Conservation (phyloP, 2,797 vertebrate species). For the Myripristis murdjan region DNA sequence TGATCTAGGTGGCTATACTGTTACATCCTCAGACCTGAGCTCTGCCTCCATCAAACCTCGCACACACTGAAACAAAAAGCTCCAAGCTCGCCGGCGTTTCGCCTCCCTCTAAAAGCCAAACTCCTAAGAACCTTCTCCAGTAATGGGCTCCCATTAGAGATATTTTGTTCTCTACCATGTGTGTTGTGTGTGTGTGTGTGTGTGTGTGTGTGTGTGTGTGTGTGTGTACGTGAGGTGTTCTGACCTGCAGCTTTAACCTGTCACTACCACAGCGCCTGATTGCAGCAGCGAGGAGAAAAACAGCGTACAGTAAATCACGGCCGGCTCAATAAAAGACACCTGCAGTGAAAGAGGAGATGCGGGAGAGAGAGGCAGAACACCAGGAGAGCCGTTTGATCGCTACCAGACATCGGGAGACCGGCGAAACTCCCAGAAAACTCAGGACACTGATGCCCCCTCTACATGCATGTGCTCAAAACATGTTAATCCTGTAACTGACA, state of each 20-base stretch:
- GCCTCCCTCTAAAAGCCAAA: slow-evolving; percentile 56
- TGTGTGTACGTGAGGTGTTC: slow-evolving; percentile 50
- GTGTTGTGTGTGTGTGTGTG: too few relatives aligned
- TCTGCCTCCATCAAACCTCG: slow-evolving; percentile 63
- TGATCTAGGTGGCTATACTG: slow-evolving; percentile 50
- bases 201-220: slow-evolving; percentile 14
- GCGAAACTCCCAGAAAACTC: slow-evolving; percentile 57
- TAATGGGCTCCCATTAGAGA: slow-evolving; percentile 79
- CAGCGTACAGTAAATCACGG: slow-evolving; percentile 81
- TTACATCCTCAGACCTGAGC: slow-evolving; percentile 59
- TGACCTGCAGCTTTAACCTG: slow-evolving; percentile 84
- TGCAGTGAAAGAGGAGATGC: slow-evolving; percentile 82
- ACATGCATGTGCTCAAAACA: slow-evolving; percentile 43
- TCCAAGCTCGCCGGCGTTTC: slow-evolving; percentile 38
- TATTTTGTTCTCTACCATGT: slow-evolving; percentile 35
- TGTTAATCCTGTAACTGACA: slow-evolving; percentile 11
- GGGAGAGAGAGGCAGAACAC: slow-evolving; percentile 72
- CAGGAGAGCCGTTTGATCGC: slow-evolving; percentile 79
- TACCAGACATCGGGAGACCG: slow-evolving; percentile 77
- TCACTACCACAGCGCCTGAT: slow-evolving; percentile 78
- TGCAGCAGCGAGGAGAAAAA: slow-evolving; percentile 68
- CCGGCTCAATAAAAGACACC: slow-evolving; percentile 86
- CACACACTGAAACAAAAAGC: slow-evolving; percentile 56
- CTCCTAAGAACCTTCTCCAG: slow-evolving; percentile 40
- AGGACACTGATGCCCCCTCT: slow-evolving; percentile 55